Evolutionary conservation across 2,888 invertebrate species (phyloP), one percentile per base, ranked within the genome.

Genomic region (Chrysodeixis includens): DNA sequence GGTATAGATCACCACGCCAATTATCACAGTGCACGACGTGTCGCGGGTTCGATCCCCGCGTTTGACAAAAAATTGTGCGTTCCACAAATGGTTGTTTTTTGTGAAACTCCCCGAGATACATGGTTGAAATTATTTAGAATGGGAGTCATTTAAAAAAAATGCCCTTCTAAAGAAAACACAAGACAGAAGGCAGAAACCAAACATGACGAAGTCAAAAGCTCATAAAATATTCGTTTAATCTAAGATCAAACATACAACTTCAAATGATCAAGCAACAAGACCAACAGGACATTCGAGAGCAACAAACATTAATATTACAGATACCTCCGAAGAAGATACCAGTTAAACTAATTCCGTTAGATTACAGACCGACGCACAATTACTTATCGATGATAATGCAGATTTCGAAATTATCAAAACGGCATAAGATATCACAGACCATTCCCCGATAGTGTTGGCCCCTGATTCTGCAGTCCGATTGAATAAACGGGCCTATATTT

Each of bases 401-500:
- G 74, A 80, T 76, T 71, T 66, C 57, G 54, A 75, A 65, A 77
- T 73, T 69, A 73, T 73, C 63, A 62, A 68, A 81, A 78, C 57
- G 35, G 72, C 75, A 69, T 54, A 62, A 62, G 59, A 71, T 79
- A 78, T 69, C 59, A 71, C 56, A 54, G 61, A 55, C 58, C 60
- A 79, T 78, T 78, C 78, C 74, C 32, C 67, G 78, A 68, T 80
- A 80, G 67, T 68, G 71, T 74, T 67, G 51, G 66, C 55, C 71
- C 67, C 74, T 78, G 79, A 81, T 80, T 74, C 65, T 46, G 63
- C 63, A 73, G 67, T 79, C 71, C 66, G 65, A 78, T 71, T 65
- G 77, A 79, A 79, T 77, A 77, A 69, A 57, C 66, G 56, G 32
- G 59, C 71, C 75, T 73, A 81, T 75, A 77, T 74, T 66, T 79